These are phyloP conservation scores for Xylocopa sonorina DNA, from an alignment of 1,140 invertebrate genomes.

Conservation along the genomic window DNA sequence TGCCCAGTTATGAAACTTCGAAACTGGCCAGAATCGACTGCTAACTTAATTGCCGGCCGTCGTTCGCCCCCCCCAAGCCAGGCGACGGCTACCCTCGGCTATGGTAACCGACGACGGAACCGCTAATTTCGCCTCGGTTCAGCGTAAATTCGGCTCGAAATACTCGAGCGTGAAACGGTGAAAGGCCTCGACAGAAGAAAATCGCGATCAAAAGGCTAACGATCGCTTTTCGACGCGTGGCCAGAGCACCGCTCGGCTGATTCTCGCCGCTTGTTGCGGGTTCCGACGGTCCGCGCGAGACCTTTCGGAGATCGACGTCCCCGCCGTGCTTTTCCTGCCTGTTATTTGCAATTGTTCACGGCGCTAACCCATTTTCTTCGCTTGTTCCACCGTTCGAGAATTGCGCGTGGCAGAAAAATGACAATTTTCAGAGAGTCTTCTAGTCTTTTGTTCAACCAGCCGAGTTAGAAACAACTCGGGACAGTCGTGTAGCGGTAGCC, in stretches of 20 bases:
- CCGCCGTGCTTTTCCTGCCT: not conserved
- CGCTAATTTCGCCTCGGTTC: conserved; percentile 4
- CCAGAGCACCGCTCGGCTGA: not conserved
- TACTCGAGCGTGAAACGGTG: not conserved
- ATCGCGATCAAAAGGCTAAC: conserved; percentile 29
- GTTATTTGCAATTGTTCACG: not conserved
- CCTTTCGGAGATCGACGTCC: not conserved
- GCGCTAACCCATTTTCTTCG: not conserved
- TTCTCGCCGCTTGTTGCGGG: not conserved
- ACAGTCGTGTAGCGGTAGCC: too few relatives aligned
- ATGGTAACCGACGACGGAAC: conserved; percentile 15
- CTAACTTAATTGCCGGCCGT: conserved; percentile 51
- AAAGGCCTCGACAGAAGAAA: not conserved
- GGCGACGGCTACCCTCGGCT: not conserved
- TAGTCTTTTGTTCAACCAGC: too few relatives aligned
- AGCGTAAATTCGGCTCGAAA: conserved; percentile 43
- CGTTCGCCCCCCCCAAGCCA: too few relatives aligned
- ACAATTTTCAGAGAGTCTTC: too few relatives aligned
- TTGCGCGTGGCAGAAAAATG: too few relatives aligned
- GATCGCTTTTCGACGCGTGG: not conserved
- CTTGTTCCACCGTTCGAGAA: not conserved
- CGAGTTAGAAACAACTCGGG: too few relatives aligned
- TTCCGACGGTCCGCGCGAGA: not conserved
- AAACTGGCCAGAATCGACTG: conserved; percentile 42
- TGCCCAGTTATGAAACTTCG: conserved; percentile 18